Conservation (phyloP, 2,113 vertebrate genomes). For the Pelecanoides urinatrix region DNA sequence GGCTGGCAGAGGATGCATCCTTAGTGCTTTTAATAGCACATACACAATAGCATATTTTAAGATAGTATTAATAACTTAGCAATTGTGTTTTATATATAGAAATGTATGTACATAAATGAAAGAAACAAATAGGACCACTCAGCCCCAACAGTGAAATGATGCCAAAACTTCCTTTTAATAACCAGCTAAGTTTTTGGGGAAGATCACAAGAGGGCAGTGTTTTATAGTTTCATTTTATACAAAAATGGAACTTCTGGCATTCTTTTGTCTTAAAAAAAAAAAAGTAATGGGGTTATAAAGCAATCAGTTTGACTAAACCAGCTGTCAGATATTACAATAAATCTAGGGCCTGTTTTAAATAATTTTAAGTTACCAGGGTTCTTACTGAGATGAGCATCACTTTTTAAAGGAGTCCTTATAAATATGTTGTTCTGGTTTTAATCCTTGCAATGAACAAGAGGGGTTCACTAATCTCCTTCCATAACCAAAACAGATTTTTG, state of each 20-base stretch:
- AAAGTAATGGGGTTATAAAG: not conserved
- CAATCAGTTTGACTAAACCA: not conserved
- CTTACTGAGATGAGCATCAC: not conserved
- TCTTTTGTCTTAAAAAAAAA: not conserved
- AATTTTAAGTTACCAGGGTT: not conserved
- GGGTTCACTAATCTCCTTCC: not conserved
- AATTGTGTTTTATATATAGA: not conserved
- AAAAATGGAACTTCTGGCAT: not conserved
- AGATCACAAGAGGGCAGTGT: slow-evolving; percentile 43
- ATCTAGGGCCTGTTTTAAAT: not conserved
- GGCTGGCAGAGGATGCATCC: not conserved
- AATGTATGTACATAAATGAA: not conserved
- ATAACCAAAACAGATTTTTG: not conserved
- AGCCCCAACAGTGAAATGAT: not conserved
- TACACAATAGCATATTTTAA: not conserved
- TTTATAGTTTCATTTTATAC: not conserved
- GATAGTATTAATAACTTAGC: not conserved
- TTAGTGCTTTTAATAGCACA: not conserved
- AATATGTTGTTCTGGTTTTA: not conserved
- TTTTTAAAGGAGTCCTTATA: not conserved
- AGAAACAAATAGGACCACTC: not conserved
- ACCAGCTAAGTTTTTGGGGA: not conserved
- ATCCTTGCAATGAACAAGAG: not conserved
- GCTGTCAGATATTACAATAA: not conserved
- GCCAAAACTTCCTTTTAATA: not conserved